These are phyloP conservation scores for Notolepis coatsorum DNA, from an alignment of 2,797 vertebrate species.

Conservation along the genomic window DNA sequence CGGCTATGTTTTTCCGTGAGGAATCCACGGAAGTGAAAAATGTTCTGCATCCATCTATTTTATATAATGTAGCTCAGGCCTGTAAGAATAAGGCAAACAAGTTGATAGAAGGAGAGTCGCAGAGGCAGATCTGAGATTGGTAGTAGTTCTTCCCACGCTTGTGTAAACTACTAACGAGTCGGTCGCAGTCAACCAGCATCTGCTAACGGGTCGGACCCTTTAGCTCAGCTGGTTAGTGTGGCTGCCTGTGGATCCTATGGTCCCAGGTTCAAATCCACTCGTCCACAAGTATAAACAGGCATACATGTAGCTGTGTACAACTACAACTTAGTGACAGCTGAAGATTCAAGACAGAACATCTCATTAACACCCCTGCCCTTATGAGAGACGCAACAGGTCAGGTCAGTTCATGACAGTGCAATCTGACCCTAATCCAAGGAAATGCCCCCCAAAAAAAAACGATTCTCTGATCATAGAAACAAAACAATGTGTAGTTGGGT, in stretches of 20 bases:
- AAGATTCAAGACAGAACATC: conserved; percentile 14
- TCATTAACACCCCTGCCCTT: conserved; percentile 9
- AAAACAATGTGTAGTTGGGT: conserved; percentile 4
- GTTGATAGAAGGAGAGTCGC: not conserved
- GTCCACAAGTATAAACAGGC: too few relatives aligned
- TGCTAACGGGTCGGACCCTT: too few relatives aligned
- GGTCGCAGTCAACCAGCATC: not conserved
- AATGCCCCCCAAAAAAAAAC: conserved; percentile 14
- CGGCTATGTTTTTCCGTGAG: too few relatives aligned
- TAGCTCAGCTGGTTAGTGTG: too few relatives aligned
- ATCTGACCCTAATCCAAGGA: conserved; percentile 40
- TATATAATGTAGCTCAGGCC: too few relatives aligned
- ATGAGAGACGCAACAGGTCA: conserved; percentile 7
- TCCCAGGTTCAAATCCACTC: too few relatives aligned
- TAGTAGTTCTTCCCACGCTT: too few relatives aligned
- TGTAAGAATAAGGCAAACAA: too few relatives aligned
- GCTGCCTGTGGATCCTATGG: too few relatives aligned
- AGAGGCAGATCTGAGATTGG: not conserved
- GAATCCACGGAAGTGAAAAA: too few relatives aligned
- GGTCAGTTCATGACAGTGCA: conserved; percentile 26
- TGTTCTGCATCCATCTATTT: too few relatives aligned
- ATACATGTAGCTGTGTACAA: too few relatives aligned
- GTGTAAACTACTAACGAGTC: not conserved
- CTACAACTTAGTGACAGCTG: not conserved
- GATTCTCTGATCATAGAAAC: not conserved